These are phyloP conservation scores for Hyppa rectilinea DNA, from an alignment of 2,888 invertebrate genomes.

Conservation along the genomic window DNA sequence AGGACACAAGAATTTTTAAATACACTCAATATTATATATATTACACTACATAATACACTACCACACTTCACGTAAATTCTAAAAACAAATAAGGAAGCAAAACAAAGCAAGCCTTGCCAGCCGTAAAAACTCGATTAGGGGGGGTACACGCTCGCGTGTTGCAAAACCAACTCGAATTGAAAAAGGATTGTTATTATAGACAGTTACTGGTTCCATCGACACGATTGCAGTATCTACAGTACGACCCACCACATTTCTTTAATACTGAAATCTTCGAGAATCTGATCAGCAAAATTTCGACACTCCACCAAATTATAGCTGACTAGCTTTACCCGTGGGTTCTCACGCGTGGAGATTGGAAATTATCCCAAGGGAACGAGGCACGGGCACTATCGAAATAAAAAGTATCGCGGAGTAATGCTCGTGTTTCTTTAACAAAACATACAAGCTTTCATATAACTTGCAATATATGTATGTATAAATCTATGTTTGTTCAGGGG, in stretches of 20 bases:
- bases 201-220: constrained; percentile 53
- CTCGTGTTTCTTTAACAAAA: too few species aligned
- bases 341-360: not conserved
- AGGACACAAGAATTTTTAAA: too few species aligned
- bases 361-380: not conserved
- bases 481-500: too few species aligned
- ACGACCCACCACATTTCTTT: constrained; percentile 21
- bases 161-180: constrained; percentile 51
- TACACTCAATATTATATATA: too few species aligned
- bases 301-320: constrained; percentile 18
- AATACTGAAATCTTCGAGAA: constrained; percentile 22
- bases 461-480: too few species aligned
- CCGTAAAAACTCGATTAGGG: constrained; percentile 65
- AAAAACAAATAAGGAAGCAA: constrained; percentile 31
- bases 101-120: constrained; percentile 23
- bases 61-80: constrained; percentile 4
- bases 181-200: constrained; percentile 64
- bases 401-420: not conserved
- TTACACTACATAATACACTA: too few species aligned
- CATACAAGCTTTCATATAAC: too few species aligned
- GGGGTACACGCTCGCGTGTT: constrained; percentile 49
- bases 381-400: not conserved
- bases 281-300: constrained; percentile 41
- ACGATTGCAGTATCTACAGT: constrained; percentile 30
- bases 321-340: not conserved